Percentiles rank a stretch among this genome's conserved stretches.
Conservation (phyloP, 2,888 invertebrate genomes). For the Stenotaenia linearis region DNA sequence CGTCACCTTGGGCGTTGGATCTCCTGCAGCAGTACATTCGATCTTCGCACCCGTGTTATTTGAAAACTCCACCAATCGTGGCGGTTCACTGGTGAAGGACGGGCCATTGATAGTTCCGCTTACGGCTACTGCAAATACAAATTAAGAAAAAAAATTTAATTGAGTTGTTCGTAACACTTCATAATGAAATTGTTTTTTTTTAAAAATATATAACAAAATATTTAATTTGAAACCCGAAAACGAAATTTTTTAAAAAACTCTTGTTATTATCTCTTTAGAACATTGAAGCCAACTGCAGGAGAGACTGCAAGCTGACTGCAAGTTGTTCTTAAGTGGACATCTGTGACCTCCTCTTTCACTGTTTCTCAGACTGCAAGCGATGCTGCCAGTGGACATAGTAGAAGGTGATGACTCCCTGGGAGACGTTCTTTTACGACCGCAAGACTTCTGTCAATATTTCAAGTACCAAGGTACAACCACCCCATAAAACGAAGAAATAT, state of each 20-base stretch:
- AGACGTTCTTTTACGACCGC: conserved; percentile 17
- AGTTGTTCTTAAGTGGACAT: conserved; percentile 26
- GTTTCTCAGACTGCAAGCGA: conserved; percentile 9
- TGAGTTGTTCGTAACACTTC: neutral
- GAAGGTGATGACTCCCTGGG: conserved; percentile 4
- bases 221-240: neutral
- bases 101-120: conserved; percentile 17
- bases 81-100: conserved; percentile 32
- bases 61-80: conserved; percentile 34
- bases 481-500: neutral
- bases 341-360: conserved; percentile 17
- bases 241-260: too few species aligned
- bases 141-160: too few species aligned
- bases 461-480: conserved; percentile 5
- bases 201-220: too few species aligned
- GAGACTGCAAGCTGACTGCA: conserved; percentile 14
- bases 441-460: conserved; percentile 24
- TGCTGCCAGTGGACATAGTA: conserved; percentile 12
- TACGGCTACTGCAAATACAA: neutral
- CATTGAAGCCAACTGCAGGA: neutral
- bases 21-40: conserved; percentile 33
- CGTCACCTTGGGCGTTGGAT: conserved; percentile 33
- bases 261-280: neutral
- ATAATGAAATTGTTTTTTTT: neutral
- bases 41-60: conserved; percentile 35